These are phyloP conservation scores for Halocynthia aurantium DNA, from an alignment of 23 tunicate genomes.

Conservation along the genomic window DNA sequence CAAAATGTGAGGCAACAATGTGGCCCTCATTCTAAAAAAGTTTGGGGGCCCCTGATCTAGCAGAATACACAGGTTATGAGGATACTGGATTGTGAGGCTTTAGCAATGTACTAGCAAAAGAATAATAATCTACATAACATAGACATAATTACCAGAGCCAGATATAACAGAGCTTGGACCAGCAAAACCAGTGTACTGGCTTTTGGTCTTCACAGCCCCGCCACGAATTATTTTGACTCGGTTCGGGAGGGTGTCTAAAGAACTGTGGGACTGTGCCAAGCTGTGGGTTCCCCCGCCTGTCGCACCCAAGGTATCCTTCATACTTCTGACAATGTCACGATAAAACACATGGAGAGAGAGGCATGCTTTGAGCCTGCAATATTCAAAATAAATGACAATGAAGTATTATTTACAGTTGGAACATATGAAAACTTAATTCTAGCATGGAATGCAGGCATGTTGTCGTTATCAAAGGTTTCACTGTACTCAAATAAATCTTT, in stretches of 20 bases:
- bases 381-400: background rate
- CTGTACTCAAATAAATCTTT: background rate
- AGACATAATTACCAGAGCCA: conserved; percentile 43
- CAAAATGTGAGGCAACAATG: too few species aligned
- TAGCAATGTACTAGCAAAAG: too few species aligned
- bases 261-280: conserved; percentile 66
- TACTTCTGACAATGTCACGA: conserved; percentile 49
- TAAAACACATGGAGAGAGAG: conserved; percentile 60
- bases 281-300: conserved; percentile 53
- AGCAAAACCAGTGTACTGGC: conserved; percentile 5
- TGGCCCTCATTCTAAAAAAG: too few species aligned
- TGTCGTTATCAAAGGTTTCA: background rate
- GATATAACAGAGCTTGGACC: conserved; percentile 77
- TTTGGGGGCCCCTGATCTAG: too few species aligned
- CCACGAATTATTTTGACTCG: conserved; percentile 16
- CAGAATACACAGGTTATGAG: too few species aligned
- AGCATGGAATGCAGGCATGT: background rate
- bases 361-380: conserved; percentile 62
- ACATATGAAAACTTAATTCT: background rate
- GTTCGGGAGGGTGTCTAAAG: conserved; percentile 41
- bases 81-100: too few species aligned
- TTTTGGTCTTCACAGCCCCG: conserved; percentile 24
- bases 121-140: too few species aligned
- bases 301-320: conserved; percentile 56
- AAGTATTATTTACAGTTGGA: too few species aligned